Percentiles rank a stretch among this genome's conserved stretches.
These are phyloP conservation scores for Eulacestoma nigropectus DNA, from an alignment of 2,113 vertebrate genomes.

Conservation along the genomic window DNA sequence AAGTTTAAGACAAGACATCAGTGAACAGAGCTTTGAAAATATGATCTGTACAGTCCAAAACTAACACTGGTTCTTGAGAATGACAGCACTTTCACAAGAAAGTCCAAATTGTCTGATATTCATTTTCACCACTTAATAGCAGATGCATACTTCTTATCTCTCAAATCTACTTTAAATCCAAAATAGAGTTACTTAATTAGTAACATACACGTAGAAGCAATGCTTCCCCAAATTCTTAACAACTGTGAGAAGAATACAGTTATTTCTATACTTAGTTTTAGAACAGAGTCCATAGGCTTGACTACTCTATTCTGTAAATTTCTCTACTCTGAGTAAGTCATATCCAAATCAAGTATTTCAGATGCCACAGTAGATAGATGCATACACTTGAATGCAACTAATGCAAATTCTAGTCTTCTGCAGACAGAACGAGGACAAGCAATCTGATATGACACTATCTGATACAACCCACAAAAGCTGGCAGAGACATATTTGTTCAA, in stretches of 20 bases:
- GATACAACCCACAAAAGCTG: background rate
- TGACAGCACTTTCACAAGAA: background rate
- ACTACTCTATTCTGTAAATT: background rate
- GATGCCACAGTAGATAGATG: background rate
- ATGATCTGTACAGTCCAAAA: background rate
- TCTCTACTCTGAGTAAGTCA: background rate
- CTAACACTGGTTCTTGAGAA: background rate
- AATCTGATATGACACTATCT: background rate
- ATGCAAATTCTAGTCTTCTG: background rate
- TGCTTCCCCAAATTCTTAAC: background rate
- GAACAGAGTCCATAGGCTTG: background rate
- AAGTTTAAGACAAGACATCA: background rate
- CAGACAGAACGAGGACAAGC: constrained; percentile 31
- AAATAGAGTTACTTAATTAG: background rate
- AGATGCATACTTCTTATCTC: background rate
- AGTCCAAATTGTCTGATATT: background rate
- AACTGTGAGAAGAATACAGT: background rate
- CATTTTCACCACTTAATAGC: background rate
- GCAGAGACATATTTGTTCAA: background rate
- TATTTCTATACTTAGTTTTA: background rate
- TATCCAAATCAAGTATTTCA: background rate
- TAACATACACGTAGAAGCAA: background rate
- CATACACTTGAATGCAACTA: background rate
- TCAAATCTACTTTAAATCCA: background rate
- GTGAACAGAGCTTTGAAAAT: background rate